Evolutionary conservation across 2,113 vertebrate species (phyloP).

Genomic region (Dromaius novaehollandiae): DNA sequence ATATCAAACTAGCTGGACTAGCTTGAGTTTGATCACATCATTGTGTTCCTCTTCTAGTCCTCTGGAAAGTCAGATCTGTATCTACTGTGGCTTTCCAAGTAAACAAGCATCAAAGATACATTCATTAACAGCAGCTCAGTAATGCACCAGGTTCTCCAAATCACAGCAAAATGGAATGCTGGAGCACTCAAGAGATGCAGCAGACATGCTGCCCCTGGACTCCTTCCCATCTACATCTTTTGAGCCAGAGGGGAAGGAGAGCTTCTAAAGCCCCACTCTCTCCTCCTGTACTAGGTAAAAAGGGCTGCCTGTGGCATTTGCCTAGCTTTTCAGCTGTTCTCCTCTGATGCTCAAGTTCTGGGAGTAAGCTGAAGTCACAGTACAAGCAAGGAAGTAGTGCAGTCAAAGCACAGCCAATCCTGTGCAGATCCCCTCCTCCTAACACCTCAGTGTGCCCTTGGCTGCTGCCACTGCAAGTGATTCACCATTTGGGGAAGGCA

Average conservation of each 20-base stretch:
- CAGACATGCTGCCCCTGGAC: neutral
- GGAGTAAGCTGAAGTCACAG: rapidly evolving
- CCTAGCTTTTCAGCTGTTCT: neutral
- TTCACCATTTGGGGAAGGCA: neutral
- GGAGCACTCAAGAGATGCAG: neutral
- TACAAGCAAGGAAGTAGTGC: neutral
- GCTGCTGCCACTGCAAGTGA: neutral
- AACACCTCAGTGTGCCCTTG: neutral
- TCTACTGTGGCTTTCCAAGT: neutral
- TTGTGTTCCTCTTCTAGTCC: neutral
- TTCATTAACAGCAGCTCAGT: neutral
- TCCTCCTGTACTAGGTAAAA: neutral
- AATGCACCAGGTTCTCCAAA: neutral
- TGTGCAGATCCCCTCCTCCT: neutral
- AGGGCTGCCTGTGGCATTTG: neutral
- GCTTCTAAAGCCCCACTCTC: neutral
- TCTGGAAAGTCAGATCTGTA: neutral
- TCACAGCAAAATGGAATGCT: neutral
- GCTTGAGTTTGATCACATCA: neutral
- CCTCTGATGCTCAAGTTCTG: neutral
- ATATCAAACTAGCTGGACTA: neutral
- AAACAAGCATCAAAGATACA: neutral
- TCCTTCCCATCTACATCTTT: neutral
- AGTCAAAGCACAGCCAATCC: neutral
- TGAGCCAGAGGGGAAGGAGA: neutral